A percentile compares a stretch with the other conserved stretches of the same genome.
Evolutionary conservation across 2,888 invertebrate species (phyloP).

Genomic region (Hypomecis atomaria): DNA sequence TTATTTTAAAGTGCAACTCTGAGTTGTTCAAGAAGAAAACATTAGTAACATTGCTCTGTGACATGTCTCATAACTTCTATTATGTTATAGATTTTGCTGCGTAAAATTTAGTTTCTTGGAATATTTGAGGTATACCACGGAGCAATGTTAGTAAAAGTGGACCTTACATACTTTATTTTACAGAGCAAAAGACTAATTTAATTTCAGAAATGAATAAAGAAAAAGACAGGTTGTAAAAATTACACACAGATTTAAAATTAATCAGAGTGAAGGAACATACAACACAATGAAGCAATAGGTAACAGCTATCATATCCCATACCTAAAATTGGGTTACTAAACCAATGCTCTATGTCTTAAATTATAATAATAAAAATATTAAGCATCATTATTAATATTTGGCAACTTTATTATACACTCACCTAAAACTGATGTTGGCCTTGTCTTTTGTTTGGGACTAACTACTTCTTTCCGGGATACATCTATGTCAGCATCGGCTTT

Average conservation of each 20-base stretch:
- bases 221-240: constrained; percentile 21
- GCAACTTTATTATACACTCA: constrained; percentile 55
- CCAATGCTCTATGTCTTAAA: constrained; percentile 16
- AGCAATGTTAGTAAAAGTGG: too few relatives aligned
- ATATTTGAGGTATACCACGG: too few relatives aligned
- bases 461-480: constrained; percentile 56
- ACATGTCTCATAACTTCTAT: too few relatives aligned
- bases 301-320: constrained; percentile 10
- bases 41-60: too few relatives aligned
- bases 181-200: constrained; percentile 1
- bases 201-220: constrained; percentile 17
- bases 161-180: neutral
- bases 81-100: too few relatives aligned
- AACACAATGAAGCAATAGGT: constrained; percentile 29
- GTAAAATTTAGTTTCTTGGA: too few relatives aligned
- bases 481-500: constrained; percentile 56
- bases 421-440: constrained; percentile 78
- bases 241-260: constrained; percentile 21
- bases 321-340: constrained; percentile 3
- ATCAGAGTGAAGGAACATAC: constrained; percentile 30
- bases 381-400: neutral
- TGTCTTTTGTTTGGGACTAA: constrained; percentile 62
- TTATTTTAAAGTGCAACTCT: too few relatives aligned
- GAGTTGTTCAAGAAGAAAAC: too few relatives aligned
- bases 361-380: neutral